Percentiles rank a stretch among this genome's conserved stretches.
These are phyloP conservation scores for Anguilla pacifica DNA, from an alignment of 2,797 vertebrate genomes.

Conservation along the genomic window DNA sequence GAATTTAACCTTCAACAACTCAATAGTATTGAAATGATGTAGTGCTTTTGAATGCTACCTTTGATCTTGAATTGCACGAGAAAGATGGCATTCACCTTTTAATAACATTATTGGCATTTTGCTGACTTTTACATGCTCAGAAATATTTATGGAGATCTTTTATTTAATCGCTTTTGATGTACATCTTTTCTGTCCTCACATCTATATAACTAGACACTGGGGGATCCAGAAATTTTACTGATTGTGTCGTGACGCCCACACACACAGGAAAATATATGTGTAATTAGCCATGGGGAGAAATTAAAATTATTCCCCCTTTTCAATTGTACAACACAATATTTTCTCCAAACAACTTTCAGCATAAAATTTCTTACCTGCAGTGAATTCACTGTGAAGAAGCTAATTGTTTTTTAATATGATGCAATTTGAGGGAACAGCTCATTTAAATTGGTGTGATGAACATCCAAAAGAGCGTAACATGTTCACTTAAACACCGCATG, in stretches of 20 bases:
- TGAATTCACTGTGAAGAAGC: background rate
- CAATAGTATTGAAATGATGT: background rate
- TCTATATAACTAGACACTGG: background rate
- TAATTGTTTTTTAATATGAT: slow-evolving; percentile 6
- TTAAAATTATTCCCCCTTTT: background rate
- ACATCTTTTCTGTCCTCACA: background rate
- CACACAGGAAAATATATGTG: background rate
- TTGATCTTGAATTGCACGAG: background rate
- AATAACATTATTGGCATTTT: background rate
- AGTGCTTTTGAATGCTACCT: background rate
- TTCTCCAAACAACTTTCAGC: background rate
- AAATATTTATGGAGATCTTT: background rate
- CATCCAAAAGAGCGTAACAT: background rate
- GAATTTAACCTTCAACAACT: background rate
- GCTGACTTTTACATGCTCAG: background rate
- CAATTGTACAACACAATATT: background rate
- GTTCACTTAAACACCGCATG: background rate
- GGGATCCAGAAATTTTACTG: background rate
- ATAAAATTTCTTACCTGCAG: background rate
- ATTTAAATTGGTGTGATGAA: background rate
- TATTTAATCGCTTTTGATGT: background rate
- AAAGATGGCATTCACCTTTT: background rate
- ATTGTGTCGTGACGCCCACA: background rate
- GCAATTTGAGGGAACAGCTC: background rate
- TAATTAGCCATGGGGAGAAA: background rate